Evolutionary conservation across 2,888 invertebrate genomes (phyloP), one percentile per base, ranked within the genome.

Genomic region (Nebria brevicollis): DNA sequence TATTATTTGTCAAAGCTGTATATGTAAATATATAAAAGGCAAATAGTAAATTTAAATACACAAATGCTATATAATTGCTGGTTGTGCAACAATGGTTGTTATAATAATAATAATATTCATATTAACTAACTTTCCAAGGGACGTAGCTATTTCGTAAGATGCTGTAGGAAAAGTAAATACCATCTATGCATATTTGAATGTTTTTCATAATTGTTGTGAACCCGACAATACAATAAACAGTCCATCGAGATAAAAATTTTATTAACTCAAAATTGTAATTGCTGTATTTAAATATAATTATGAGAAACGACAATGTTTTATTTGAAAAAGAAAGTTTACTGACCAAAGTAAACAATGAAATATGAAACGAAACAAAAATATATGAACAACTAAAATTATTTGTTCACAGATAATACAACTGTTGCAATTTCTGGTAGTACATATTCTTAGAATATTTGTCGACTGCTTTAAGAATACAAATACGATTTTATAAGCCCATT

Each of bases 221-320:
- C 54, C 54, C 54, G 54, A 54, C 54, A 13, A 54, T 11, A 54
- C 54, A 54, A 54, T 54, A 8, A 54, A 54, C 54, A 54, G 54
- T 54, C 7, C 65, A 42, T 68, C 65, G 34, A 77, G 77, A 77
- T 77, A 77, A 77, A 72, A 77, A 65, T 77, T 77, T 54, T 76
- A 76, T 66, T 70, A 54, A 77, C 70, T 77, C 70, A 70, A 78
- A 78, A 25, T 66, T 68, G 73, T 79, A 79, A 79, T 79, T 74
- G 75, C 74, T 42, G 13, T 73, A 75, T 79, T 79, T 79, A 79
- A 79, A 79, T 79, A 79, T 79, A 79, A 79, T 75, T 43, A 79
- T 79, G 79, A 42, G 79, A 79, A 79, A 73, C 43, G 66, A 73
- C 79, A 68, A 79, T 66, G 41, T 79, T 75, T 74, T 73, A 73